phyloP scores from a whole-genome alignment of 1,140 invertebrate genomes.

The Trichomalopsis sarcophagae region DNA sequence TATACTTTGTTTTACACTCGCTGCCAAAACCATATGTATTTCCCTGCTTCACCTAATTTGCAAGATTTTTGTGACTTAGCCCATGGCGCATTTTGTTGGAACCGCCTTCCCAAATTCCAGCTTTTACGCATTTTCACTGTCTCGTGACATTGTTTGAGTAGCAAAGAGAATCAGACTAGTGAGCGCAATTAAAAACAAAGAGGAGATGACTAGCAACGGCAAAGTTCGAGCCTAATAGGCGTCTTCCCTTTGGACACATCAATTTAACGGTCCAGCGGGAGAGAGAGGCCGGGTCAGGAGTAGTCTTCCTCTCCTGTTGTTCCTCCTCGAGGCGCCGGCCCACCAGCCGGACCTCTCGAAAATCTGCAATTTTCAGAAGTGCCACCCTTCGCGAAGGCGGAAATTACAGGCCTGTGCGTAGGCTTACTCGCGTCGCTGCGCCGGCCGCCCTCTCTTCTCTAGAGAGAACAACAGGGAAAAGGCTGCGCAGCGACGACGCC shows the following conservation, averaged over 20 bases:
- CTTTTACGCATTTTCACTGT: background rate
- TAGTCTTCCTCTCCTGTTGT: constrained; percentile 30
- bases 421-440: constrained; percentile 4
- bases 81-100: background rate
- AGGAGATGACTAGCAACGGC: background rate
- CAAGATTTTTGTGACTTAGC: background rate
- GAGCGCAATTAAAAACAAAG: background rate
- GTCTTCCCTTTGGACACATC: constrained; percentile 24
- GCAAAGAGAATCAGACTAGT: too few species aligned
- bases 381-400: constrained; percentile 64
- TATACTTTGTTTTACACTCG: background rate
- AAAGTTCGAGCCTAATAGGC: background rate
- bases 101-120: background rate
- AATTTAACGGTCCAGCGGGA: constrained; percentile 41
- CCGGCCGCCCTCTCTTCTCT: constrained; percentile 17
- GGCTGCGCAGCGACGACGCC: constrained; percentile 46
- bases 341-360: constrained; percentile 21
- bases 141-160: too few species aligned
- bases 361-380: constrained; percentile 66
- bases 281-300: constrained; percentile 34
- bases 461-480: constrained; percentile 26
- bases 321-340: constrained; percentile 3
- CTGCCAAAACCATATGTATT: background rate
- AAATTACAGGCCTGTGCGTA: constrained; percentile 65
- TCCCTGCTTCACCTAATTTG: background rate